These are phyloP conservation scores for Orthosia cruda DNA, from an alignment of 2,888 invertebrate species.

Conservation along the genomic window DNA sequence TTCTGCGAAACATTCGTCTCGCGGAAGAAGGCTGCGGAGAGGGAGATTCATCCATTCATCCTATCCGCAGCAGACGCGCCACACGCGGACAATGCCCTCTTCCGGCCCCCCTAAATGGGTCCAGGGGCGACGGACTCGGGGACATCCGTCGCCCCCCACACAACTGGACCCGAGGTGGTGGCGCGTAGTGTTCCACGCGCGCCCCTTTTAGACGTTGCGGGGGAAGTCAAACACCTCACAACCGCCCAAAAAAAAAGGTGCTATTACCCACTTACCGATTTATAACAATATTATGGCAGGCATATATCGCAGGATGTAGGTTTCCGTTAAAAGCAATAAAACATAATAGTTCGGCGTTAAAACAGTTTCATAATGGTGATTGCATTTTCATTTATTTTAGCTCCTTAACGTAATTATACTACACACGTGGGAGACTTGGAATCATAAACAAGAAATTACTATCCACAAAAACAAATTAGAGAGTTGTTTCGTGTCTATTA, in stretches of 20 bases:
- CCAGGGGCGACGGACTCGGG: too few species aligned
- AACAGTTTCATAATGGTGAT: constrained; percentile 4
- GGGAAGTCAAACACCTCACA: too few species aligned
- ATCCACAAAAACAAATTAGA: constrained; percentile 9
- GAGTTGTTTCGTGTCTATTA: constrained; percentile 1
- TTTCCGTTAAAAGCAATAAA: constrained; percentile 24
- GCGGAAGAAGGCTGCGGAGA: too few species aligned
- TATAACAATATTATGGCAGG: constrained; percentile 21
- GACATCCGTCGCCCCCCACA: too few species aligned
- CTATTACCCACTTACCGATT: constrained; percentile 31
- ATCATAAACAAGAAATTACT: constrained; percentile 2
- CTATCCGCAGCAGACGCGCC: too few species aligned
- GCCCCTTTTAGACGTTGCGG: too few species aligned
- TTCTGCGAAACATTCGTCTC: too few species aligned
- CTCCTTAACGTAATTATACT: neutral
- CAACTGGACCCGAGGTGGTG: too few species aligned
- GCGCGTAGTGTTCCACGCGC: too few species aligned
- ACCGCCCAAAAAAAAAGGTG: neutral
- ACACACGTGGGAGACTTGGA: neutral
- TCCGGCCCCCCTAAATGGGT: too few species aligned
- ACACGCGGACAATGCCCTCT: too few species aligned
- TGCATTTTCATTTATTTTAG: constrained; percentile 17
- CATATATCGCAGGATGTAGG: constrained; percentile 16
- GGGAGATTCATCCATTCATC: too few species aligned
- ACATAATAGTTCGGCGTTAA: neutral